phyloP scores from a whole-genome alignment of 2,888 invertebrate species.

The Dusona sp. region DNA sequence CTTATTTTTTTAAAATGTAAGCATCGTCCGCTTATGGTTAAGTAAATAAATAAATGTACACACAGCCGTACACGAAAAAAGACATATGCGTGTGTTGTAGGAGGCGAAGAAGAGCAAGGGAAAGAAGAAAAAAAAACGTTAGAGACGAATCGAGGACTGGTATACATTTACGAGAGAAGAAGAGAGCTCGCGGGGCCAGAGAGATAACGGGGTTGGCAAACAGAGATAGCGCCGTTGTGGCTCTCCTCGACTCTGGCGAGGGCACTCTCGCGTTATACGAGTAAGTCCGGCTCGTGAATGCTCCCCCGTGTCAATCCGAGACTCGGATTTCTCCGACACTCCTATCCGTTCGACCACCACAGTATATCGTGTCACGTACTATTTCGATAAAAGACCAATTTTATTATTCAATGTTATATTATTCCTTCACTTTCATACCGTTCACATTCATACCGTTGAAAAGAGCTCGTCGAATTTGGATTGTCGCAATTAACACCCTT shows the following conservation, averaged over 20 bases:
- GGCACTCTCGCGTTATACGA: slow-evolving; percentile 35
- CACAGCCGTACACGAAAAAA: background rate
- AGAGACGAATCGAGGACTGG: slow-evolving; percentile 54
- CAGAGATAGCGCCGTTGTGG: slow-evolving; percentile 79
- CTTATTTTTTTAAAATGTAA: slow-evolving; percentile 10
- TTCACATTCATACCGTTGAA: too few species aligned
- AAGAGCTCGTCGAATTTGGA: background rate
- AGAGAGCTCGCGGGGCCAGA: slow-evolving; percentile 76
- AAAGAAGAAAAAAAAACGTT: slow-evolving; percentile 54
- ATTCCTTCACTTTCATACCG: too few species aligned
- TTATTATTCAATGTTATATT: background rate
- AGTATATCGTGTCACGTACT: background rate
- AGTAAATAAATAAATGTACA: slow-evolving; percentile 14
- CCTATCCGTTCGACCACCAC: slow-evolving; percentile 16
- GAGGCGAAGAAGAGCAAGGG: slow-evolving; percentile 1
- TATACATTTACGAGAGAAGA: slow-evolving; percentile 58
- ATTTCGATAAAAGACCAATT: slow-evolving; percentile 9
- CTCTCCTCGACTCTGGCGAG: slow-evolving; percentile 46
- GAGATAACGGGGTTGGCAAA: slow-evolving; percentile 84
- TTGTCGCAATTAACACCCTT: too few species aligned
- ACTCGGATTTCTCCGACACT: slow-evolving; percentile 21
- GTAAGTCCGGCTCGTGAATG: slow-evolving; percentile 1
- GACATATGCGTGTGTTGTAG: background rate
- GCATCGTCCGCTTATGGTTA: background rate
- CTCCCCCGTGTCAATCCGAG: background rate